phyloP scores from a whole-genome alignment of 2,113 vertebrate genomes.

The Bagarius yarrelli region DNA sequence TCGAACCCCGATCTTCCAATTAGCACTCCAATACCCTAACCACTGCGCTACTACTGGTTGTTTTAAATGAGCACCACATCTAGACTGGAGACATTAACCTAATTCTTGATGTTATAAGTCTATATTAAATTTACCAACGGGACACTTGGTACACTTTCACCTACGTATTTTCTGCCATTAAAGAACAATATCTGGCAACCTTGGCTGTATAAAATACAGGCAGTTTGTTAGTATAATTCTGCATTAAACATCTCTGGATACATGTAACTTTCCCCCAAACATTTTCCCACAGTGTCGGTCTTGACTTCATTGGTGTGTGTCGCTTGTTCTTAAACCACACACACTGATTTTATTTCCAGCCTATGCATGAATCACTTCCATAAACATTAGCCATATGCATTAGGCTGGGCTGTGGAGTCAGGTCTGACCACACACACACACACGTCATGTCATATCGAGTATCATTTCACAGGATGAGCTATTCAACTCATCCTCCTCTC shows the following conservation, averaged over 20 bases:
- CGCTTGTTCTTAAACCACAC: not conserved
- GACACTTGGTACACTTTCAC: no score
- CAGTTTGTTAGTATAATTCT: not conserved
- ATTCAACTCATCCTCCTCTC: slow-evolving; percentile 5
- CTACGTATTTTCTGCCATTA: no score
- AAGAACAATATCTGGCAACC: not conserved
- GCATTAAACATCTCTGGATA: not conserved
- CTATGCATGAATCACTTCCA: slow-evolving; percentile 13
- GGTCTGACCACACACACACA: not conserved
- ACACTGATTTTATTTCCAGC: not conserved
- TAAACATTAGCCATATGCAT: slow-evolving; percentile 9
- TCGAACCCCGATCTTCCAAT: no score
- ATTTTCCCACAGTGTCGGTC: not conserved
- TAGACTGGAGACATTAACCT: no score
- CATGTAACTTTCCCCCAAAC: not conserved
- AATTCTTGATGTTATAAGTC: no score
- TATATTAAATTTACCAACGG: no score
- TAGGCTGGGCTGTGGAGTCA: not conserved
- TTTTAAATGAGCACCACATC: no score
- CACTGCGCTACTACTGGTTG: no score
- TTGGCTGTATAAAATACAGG: not conserved
- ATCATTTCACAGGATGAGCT: not conserved
- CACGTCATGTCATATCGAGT: not conserved
- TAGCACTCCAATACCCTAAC: no score
- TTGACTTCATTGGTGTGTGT: not conserved